These are phyloP conservation scores for Amphipoea oculea DNA, from an alignment of 2,888 invertebrate species.

Conservation along the genomic window DNA sequence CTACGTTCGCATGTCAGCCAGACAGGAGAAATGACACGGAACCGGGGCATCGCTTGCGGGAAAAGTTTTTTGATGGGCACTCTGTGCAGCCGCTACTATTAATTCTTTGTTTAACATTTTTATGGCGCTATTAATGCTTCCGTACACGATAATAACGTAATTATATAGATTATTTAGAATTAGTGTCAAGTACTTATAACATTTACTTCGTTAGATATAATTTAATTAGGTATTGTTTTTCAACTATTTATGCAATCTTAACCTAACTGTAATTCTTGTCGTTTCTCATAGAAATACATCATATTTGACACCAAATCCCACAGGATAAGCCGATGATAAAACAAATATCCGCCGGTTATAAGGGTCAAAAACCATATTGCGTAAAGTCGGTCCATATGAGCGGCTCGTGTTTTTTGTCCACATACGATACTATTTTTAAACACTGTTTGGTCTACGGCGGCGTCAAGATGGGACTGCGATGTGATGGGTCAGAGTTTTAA, in stretches of 20 bases:
- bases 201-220: not conserved
- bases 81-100: constrained; percentile 49
- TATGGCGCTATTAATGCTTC: constrained; percentile 40
- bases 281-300: constrained; percentile 44
- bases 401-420: constrained; percentile 85
- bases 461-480: constrained; percentile 58
- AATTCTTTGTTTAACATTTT: constrained; percentile 47
- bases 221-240: not conserved
- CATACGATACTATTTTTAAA: constrained; percentile 84
- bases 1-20: constrained; percentile 77
- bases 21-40: constrained; percentile 77
- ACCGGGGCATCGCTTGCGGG: constrained; percentile 63
- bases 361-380: constrained; percentile 90
- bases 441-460: constrained; percentile 76
- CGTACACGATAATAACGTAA: constrained; percentile 16
- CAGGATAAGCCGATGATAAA: constrained; percentile 85
- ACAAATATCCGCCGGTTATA: constrained; percentile 88
- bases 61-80: constrained; percentile 61
- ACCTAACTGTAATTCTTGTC: constrained; percentile 21
- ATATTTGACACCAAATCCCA: constrained; percentile 77
- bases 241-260: not conserved
- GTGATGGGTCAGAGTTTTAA: constrained; percentile 56
- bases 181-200: not conserved
- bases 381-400: constrained; percentile 87
- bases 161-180: constrained; percentile 10